Evolutionary conservation across 30 jellyfish, hydroid and myxozoan genomes (phyloP).

Genomic region (Calvadosia cruxmelitensis): DNA sequence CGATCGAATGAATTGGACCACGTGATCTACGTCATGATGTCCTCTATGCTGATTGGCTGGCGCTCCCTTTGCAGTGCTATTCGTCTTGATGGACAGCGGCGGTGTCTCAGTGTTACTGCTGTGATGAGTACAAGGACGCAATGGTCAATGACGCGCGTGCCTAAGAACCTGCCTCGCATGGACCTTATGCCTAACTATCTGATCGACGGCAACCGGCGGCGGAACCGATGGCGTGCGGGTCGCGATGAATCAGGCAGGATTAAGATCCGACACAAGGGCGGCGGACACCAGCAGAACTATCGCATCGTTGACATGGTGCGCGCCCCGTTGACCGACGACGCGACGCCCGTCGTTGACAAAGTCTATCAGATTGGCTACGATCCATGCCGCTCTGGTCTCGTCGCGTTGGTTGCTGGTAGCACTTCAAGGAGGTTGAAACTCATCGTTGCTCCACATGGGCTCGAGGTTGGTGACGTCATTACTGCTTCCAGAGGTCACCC

Average conservation of each 20-base stretch:
- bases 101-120: no score
- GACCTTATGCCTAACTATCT: slow-evolving; percentile 44
- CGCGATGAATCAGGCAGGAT: slow-evolving; percentile 85
- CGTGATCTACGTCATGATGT: no score
- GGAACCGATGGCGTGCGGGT: slow-evolving; percentile 73
- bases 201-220: slow-evolving; percentile 49
- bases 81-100: no score
- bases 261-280: slow-evolving; percentile 73
- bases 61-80: no score
- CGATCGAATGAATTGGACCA: no score
- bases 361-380: slow-evolving; percentile 82
- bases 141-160: slow-evolving; percentile 69
- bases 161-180: slow-evolving; percentile 37
- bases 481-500: slow-evolving; percentile 95
- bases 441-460: slow-evolving; percentile 78
- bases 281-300: slow-evolving; percentile 72
- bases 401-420: slow-evolving; percentile 91
- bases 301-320: slow-evolving; percentile 64
- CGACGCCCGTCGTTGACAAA: slow-evolving; percentile 38
- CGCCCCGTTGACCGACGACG: slow-evolving; percentile 33
- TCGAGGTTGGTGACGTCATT: slow-evolving; percentile 67
- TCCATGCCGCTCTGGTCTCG: slow-evolving; percentile 85
- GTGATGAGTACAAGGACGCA: slow-evolving; percentile 37
- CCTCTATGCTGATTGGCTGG: no score
- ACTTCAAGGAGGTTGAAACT: slow-evolving; percentile 37